Evolutionary conservation across 2,113 vertebrate genomes (phyloP).

Genomic region (Poicephalus meyeri): DNA sequence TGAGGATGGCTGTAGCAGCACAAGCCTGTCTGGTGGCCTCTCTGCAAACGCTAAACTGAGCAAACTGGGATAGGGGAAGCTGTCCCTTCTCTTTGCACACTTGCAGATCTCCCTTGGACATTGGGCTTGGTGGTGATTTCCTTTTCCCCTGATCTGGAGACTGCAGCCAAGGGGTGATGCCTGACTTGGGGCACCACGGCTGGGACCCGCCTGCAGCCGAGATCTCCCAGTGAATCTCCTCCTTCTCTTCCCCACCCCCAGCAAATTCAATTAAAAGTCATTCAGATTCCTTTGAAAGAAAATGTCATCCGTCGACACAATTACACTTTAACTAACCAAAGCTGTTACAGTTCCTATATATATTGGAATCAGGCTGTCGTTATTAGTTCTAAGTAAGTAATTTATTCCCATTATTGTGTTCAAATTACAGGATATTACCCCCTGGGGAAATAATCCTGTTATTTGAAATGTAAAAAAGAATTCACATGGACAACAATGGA

Average conservation of each 20-base stretch:
- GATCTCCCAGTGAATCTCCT: background rate
- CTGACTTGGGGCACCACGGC: background rate
- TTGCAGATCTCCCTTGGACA: background rate
- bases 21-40: background rate
- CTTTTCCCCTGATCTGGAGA: background rate
- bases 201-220: background rate
- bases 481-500: constrained; percentile 63
- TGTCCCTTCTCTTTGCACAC: background rate
- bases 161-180: fast-evolving
- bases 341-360: constrained; percentile 67
- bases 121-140: background rate
- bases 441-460: constrained; percentile 71
- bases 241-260: constrained; percentile 19
- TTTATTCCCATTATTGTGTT: constrained; percentile 74
- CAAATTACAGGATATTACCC: constrained; percentile 73
- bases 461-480: constrained; percentile 72
- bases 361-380: constrained; percentile 65
- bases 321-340: constrained; percentile 69
- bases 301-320: constrained; percentile 69
- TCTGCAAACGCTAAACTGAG: background rate
- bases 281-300: constrained; percentile 71
- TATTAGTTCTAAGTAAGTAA: constrained; percentile 74
- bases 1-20: background rate
- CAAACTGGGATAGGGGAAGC: background rate
- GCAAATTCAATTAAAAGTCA: constrained; percentile 73